A percentile compares a stretch with the other conserved stretches of the same genome.
phyloP scores from a whole-genome alignment of 2,113 vertebrate genomes.

The Eleginops maclovinus region DNA sequence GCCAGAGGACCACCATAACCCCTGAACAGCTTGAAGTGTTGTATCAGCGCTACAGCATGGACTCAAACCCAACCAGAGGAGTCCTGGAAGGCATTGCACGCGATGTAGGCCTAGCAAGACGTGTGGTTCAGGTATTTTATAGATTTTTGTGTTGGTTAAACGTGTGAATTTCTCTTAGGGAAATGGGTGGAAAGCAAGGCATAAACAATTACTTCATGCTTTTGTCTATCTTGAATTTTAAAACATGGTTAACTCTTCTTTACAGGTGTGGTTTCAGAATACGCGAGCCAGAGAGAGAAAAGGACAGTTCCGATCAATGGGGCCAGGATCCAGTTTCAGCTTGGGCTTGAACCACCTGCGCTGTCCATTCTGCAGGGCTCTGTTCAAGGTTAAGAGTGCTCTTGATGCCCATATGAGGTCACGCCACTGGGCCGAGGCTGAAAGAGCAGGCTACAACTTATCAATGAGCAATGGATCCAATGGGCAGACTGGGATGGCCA shows the following conservation, averaged over 20 bases:
- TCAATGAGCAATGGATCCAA: constrained; percentile 89
- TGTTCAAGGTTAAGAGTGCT: constrained; percentile 98
- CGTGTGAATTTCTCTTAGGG: not conserved
- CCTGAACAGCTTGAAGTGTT: constrained; percentile 98
- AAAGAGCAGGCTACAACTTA: constrained; percentile 94
- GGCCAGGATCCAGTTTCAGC: constrained; percentile 84
- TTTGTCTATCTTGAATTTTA: not conserved
- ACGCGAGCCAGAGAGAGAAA: constrained; percentile 97
- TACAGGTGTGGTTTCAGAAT: constrained; percentile 97
- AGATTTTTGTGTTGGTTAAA: not conserved
- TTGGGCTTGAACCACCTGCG: constrained; percentile 92
- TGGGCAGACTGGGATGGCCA: constrained; percentile 82
- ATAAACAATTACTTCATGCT: not conserved
- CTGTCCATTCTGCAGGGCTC: constrained; percentile 97
- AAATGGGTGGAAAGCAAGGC: not conserved
- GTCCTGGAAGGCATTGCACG: constrained; percentile 97
- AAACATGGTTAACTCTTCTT: constrained; percentile 30
- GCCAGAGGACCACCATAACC: constrained; percentile 97
- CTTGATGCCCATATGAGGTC: constrained; percentile 97
- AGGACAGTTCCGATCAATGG: constrained; percentile 95
- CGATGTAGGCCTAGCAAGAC: constrained; percentile 97
- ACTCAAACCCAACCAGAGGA: constrained; percentile 98
- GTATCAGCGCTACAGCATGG: constrained; percentile 96
- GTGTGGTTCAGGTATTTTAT: constrained; percentile 90
- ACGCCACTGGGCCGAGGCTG: constrained; percentile 97